Percentiles rank a stretch among this genome's conserved stretches.
phyloP scores from a whole-genome alignment of 2,797 vertebrate genomes.

The Sardinella longiceps region DNA sequence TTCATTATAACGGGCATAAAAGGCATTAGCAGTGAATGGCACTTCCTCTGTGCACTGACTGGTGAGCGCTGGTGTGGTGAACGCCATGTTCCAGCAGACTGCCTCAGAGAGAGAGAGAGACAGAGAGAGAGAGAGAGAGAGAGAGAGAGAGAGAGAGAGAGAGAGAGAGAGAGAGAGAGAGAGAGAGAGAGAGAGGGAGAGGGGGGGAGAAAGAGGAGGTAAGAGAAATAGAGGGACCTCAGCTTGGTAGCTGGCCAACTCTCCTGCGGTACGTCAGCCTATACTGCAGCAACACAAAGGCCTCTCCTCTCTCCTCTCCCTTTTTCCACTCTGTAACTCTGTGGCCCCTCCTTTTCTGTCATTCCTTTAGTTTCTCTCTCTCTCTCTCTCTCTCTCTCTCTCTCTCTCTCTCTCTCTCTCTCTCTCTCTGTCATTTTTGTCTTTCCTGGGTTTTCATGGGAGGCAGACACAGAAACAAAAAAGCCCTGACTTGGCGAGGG shows the following conservation, averaged over 20 bases:
- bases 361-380: background rate
- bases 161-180: slow-evolving; percentile 5
- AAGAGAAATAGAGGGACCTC: slow-evolving; percentile 27
- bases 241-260: slow-evolving; percentile 65
- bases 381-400: background rate
- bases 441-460: slow-evolving; percentile 18
- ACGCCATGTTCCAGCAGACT: background rate
- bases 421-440: slow-evolving; percentile 16
- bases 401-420: background rate
- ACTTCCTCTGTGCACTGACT: slow-evolving; percentile 25
- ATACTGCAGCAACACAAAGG: slow-evolving; percentile 59
- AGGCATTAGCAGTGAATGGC: slow-evolving; percentile 42
- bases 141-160: background rate
- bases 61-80: background rate
- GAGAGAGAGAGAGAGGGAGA: background rate
- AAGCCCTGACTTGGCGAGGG: slow-evolving; percentile 61
- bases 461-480: slow-evolving; percentile 55
- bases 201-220: background rate
- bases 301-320: slow-evolving; percentile 47
- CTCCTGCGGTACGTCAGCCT: slow-evolving; percentile 67
- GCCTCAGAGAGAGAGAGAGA: slow-evolving; percentile 33
- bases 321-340: background rate
- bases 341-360: background rate
- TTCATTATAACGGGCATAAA: slow-evolving; percentile 39
- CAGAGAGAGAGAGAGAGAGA: background rate